These are phyloP conservation scores for Falco naumanni DNA, from an alignment of 2,797 vertebrate genomes.

Conservation along the genomic window DNA sequence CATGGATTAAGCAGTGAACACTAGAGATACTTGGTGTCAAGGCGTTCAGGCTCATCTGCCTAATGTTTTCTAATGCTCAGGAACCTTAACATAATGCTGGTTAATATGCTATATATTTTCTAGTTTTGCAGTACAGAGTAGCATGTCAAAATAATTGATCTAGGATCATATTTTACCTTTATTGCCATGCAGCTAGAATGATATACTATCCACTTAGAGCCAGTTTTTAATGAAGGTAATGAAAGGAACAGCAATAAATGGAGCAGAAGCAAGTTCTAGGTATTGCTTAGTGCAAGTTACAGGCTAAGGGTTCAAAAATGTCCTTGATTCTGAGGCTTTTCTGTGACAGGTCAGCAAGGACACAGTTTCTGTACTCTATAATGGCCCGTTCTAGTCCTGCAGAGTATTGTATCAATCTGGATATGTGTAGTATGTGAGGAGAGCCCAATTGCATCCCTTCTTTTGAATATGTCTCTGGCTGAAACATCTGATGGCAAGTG, in stretches of 20 bases:
- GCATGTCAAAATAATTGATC: not conserved
- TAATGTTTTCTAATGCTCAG: not conserved
- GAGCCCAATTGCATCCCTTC: not conserved
- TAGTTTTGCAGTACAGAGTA: not conserved
- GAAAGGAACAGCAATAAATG: not conserved
- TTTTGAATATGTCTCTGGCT: not conserved
- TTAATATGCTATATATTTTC: not conserved
- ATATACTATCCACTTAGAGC: not conserved
- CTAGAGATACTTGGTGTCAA: not conserved
- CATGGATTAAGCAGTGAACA: not conserved
- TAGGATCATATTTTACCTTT: not conserved
- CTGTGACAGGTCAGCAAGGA: not conserved
- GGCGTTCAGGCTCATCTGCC: not conserved
- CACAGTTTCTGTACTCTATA: not conserved
- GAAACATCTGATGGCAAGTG: not conserved
- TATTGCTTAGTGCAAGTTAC: not conserved
- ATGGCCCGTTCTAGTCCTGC: not conserved
- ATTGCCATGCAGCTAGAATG: not conserved
- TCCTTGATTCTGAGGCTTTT: not conserved
- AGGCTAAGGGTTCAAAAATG: not conserved
- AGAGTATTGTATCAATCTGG: not conserved
- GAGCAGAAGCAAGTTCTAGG: not conserved
- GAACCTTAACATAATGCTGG: not conserved
- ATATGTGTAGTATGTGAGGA: not conserved
- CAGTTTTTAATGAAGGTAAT: conserved; percentile 23